phyloP scores from a whole-genome alignment of 2,888 invertebrate genomes.

The Cephus pulcher region DNA sequence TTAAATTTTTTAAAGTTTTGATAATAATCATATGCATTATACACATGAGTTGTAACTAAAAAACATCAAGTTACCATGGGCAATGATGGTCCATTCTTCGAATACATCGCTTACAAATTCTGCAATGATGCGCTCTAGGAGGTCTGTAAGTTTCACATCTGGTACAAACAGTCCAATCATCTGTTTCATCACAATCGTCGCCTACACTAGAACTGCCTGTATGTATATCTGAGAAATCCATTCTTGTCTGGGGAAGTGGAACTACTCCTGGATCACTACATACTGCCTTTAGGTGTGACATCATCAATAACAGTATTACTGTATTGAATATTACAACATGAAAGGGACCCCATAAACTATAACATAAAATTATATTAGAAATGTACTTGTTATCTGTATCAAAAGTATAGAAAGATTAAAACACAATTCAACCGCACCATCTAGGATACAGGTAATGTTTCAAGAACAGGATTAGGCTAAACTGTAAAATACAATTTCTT shows the following conservation, averaged over 20 bases:
- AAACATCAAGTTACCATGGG: slow-evolving; percentile 72
- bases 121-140: slow-evolving; percentile 88
- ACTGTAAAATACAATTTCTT: too few relatives aligned
- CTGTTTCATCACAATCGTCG: slow-evolving; percentile 68
- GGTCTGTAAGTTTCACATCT: slow-evolving; percentile 86
- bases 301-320: slow-evolving; percentile 78
- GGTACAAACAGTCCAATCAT: slow-evolving; percentile 84
- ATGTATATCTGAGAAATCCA: slow-evolving; percentile 86
- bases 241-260: slow-evolving; percentile 77
- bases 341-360: slow-evolving; percentile 84
- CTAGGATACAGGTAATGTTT: too few relatives aligned
- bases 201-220: slow-evolving; percentile 68
- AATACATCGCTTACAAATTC: slow-evolving; percentile 87
- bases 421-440: too few relatives aligned
- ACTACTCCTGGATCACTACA: slow-evolving; percentile 91
- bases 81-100: slow-evolving; percentile 88
- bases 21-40: neutral
- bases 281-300: slow-evolving; percentile 86
- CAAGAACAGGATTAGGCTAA: too few relatives aligned
- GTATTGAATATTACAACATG: slow-evolving; percentile 85
- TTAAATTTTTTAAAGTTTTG: slow-evolving; percentile 39
- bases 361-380: slow-evolving; percentile 39
- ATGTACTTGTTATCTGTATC: too few relatives aligned
- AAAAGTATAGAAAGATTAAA: too few relatives aligned
- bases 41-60: neutral